Evolutionary conservation across 2,113 vertebrate species (phyloP).

Genomic region (Melozone crissalis): DNA sequence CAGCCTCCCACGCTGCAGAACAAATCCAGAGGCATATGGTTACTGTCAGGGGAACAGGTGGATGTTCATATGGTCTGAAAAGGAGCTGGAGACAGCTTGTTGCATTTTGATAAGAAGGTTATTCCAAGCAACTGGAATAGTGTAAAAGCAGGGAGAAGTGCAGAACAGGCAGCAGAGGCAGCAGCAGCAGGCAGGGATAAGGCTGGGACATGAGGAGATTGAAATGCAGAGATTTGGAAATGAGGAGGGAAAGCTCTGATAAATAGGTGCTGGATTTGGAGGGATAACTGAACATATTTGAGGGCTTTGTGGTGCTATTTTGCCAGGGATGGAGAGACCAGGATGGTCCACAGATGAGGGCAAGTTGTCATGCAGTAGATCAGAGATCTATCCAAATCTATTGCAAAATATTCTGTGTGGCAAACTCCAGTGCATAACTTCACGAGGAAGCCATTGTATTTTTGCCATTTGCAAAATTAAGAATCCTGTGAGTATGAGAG

Average conservation of each 20-base stretch:
- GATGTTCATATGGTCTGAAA: constrained; percentile 21
- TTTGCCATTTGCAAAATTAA: constrained; percentile 5
- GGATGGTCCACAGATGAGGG: too few species aligned
- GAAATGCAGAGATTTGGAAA: neutral
- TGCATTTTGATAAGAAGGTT: constrained; percentile 27
- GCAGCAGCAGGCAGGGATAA: neutral
- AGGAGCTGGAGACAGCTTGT: constrained; percentile 24
- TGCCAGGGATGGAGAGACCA: neutral
- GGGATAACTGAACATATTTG: neutral
- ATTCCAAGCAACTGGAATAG: constrained; percentile 7
- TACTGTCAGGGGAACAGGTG: constrained; percentile 57
- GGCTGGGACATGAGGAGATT: neutral
- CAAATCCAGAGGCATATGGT: constrained; percentile 49
- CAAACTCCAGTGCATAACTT: neutral
- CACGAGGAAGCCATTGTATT: neutral
- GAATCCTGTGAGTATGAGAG: neutral
- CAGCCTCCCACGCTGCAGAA: neutral
- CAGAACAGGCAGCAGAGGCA: neutral
- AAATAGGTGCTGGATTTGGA: neutral
- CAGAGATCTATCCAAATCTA: neutral
- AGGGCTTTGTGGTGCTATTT: neutral
- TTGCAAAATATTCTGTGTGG: neutral
- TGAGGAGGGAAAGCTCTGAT: neutral
- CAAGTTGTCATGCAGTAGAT: neutral
- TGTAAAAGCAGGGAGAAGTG: neutral